These are phyloP conservation scores for Troilus luridus DNA, from an alignment of 2,888 invertebrate species.

Conservation along the genomic window DNA sequence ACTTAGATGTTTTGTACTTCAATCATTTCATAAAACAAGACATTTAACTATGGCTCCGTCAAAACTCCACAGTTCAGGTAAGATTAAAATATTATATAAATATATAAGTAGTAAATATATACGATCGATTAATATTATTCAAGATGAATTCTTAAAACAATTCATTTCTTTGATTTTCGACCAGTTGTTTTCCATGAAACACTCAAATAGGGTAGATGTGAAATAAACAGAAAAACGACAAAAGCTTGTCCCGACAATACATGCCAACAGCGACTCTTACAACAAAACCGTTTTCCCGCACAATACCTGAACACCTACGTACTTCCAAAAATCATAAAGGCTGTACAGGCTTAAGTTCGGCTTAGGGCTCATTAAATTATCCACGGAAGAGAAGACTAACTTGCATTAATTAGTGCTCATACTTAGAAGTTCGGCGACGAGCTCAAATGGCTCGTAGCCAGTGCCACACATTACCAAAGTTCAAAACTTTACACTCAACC, in stretches of 20 bases:
- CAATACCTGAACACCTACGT: background rate
- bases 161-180: too few relatives aligned
- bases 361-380: conserved; percentile 28
- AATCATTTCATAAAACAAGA: too few relatives aligned
- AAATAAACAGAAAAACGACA: background rate
- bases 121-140: too few relatives aligned
- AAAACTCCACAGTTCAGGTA: too few relatives aligned
- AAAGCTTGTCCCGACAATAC: background rate
- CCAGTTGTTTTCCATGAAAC: background rate
- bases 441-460: conserved; percentile 35
- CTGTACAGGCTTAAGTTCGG: background rate
- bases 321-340: conserved; percentile 25
- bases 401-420: conserved; percentile 46
- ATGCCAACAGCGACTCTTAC: background rate
- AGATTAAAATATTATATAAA: too few relatives aligned
- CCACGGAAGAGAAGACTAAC: conserved; percentile 32
- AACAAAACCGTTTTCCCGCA: background rate
- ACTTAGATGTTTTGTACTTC: too few relatives aligned
- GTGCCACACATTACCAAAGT: conserved; percentile 35
- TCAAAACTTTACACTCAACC: conserved; percentile 43
- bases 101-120: too few relatives aligned
- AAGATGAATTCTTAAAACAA: too few relatives aligned
- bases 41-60: too few relatives aligned
- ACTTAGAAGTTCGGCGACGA: conserved; percentile 26
- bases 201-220: background rate